Evolutionary conservation across 2,797 vertebrate species (phyloP).

Genomic region (Mico argentatus): DNA sequence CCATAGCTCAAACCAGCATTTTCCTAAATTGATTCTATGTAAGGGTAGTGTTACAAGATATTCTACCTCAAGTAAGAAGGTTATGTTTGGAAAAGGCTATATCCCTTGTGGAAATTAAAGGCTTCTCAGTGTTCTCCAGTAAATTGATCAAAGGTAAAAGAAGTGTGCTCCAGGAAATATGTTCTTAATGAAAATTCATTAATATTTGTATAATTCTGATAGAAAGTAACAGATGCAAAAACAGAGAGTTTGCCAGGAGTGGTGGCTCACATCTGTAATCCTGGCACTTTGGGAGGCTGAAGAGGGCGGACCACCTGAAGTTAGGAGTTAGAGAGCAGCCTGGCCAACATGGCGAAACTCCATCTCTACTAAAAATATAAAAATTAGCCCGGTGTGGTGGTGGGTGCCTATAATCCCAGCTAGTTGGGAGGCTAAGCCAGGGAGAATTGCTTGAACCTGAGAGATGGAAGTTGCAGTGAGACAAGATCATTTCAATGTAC

Average conservation of each 20-base stretch:
- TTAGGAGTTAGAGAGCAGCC: too few relatives aligned
- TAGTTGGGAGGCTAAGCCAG: too few relatives aligned
- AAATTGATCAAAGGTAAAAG: constrained; percentile 8
- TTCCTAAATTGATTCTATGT: background rate
- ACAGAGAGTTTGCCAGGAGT: background rate
- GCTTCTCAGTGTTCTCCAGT: background rate
- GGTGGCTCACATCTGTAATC: too few relatives aligned
- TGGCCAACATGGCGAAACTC: too few relatives aligned
- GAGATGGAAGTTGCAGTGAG: too few relatives aligned
- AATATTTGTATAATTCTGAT: background rate
- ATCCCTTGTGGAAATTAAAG: constrained; percentile 15
- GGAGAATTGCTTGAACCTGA: too few relatives aligned
- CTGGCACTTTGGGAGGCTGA: too few relatives aligned
- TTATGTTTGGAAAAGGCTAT: background rate
- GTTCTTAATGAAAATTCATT: constrained; percentile 18
- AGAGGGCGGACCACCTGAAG: too few relatives aligned
- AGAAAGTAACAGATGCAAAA: constrained; percentile 25
- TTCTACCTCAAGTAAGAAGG: background rate
- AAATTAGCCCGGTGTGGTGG: too few relatives aligned
- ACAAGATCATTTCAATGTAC: too few relatives aligned
- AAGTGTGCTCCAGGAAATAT: constrained; percentile 13
- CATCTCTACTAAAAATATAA: too few relatives aligned
- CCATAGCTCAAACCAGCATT: background rate
- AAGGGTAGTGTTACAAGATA: background rate
- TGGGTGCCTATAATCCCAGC: too few relatives aligned